Evolutionary conservation across 2,888 invertebrate genomes (phyloP).

Genomic region (Cryptus viduatorius): DNA sequence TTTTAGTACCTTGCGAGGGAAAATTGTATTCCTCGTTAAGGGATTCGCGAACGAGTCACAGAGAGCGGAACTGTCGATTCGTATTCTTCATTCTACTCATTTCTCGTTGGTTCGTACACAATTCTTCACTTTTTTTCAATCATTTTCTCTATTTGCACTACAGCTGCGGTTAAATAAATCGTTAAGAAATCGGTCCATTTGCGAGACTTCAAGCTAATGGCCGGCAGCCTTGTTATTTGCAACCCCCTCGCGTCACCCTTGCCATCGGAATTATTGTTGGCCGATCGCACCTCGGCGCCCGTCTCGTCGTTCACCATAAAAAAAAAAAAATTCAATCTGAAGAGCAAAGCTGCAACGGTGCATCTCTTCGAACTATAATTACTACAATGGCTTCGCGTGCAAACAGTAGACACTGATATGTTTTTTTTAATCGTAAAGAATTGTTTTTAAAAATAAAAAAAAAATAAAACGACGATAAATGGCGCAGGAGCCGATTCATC

Average conservation of each 20-base stretch:
- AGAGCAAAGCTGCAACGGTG: background rate
- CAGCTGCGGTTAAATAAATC: slow-evolving; percentile 36
- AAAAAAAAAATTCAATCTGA: slow-evolving; percentile 8
- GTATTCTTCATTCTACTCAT: background rate
- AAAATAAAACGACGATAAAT: background rate
- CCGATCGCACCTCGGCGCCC: background rate
- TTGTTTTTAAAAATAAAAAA: background rate
- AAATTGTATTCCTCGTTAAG: slow-evolving; percentile 70
- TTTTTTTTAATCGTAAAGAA: background rate
- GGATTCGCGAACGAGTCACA: slow-evolving; percentile 23
- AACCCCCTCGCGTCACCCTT: background rate
- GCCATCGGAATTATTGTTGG: background rate
- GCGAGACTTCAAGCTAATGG: slow-evolving; percentile 44
- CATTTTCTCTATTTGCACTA: slow-evolving; percentile 15
- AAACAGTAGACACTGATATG: background rate
- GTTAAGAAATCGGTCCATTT: slow-evolving; percentile 40
- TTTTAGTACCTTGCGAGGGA: slow-evolving; percentile 3
- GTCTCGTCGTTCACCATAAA: background rate
- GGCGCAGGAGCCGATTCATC: too few relatives aligned
- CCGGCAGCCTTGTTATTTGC: slow-evolving; percentile 33
- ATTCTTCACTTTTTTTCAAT: background rate
- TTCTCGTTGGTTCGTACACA: background rate
- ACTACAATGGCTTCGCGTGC: background rate
- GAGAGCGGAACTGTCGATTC: slow-evolving; percentile 4
- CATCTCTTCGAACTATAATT: background rate